These are phyloP conservation scores for Sarotherodon lohbergeri DNA, from an alignment of 2,113 vertebrate genomes.

Conservation along the genomic window DNA sequence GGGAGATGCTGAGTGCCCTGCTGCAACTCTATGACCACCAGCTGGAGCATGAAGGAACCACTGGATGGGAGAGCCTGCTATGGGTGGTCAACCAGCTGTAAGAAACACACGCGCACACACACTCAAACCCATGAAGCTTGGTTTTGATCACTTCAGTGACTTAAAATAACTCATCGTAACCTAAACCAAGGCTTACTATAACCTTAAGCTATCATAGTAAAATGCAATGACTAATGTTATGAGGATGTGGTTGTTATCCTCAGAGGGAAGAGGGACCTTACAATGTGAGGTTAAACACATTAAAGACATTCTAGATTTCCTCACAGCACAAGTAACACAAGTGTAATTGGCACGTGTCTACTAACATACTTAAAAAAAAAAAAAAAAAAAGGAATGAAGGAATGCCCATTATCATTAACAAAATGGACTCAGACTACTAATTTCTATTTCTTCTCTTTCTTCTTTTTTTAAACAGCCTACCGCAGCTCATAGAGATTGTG, in stretches of 20 bases:
- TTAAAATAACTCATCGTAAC: not conserved
- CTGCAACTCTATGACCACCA: conserved; percentile 92
- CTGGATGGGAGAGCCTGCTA: conserved; percentile 93
- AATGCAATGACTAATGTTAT: not conserved
- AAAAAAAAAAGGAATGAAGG: not conserved
- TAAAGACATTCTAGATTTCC: not conserved
- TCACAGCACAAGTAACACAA: not conserved
- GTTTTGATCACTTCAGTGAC: not conserved
- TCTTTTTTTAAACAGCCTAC: conserved; percentile 74
- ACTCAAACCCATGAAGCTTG: not conserved
- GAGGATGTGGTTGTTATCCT: not conserved
- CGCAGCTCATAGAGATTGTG: conserved; percentile 94
- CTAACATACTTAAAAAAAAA: not conserved
- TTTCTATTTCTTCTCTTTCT: not conserved
- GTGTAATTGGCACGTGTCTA: not conserved
- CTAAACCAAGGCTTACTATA: not conserved
- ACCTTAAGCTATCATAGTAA: not conserved
- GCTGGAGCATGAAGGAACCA: conserved; percentile 93
- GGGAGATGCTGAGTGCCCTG: conserved; percentile 83
- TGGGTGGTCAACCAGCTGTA: conserved; percentile 99
- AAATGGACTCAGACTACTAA: not conserved
- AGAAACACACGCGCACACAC: conserved; percentile 58
- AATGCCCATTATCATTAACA: not conserved
- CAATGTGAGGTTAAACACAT: not conserved
- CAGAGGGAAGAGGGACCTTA: not conserved